Evolutionary conservation across 1,140 invertebrate genomes (phyloP).

Genomic region (Dendrolimus punctatus): DNA sequence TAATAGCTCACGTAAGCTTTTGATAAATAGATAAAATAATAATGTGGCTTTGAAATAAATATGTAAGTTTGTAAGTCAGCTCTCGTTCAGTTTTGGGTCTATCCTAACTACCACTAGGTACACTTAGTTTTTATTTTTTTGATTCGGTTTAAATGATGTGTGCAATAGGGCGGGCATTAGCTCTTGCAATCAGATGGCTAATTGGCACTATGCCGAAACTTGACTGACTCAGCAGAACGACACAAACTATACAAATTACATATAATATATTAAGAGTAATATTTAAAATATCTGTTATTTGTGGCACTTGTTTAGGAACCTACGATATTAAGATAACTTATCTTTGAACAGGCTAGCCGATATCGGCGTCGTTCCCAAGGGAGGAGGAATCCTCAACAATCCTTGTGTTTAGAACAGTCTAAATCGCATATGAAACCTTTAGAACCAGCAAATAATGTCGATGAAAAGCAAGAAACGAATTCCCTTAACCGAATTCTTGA

Average conservation of each 20-base stretch:
- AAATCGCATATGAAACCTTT: slow-evolving; percentile 32
- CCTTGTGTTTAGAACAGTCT: slow-evolving; percentile 31
- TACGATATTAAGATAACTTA: slow-evolving; percentile 21
- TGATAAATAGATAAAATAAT: too few species aligned
- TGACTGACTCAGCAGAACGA: slow-evolving; percentile 26
- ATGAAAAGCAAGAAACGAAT: slow-evolving; percentile 34
- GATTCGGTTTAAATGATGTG: slow-evolving; percentile 27
- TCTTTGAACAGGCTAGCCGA: slow-evolving; percentile 63
- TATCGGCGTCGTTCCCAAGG: slow-evolving; percentile 58
- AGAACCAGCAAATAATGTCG: slow-evolving; percentile 27
- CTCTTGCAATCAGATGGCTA: slow-evolving; percentile 17
- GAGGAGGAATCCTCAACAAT: slow-evolving; percentile 43
- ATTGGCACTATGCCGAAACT: slow-evolving; percentile 23
- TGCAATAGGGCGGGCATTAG: slow-evolving; percentile 31
- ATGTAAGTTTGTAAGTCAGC: background rate
- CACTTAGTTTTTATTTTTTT: slow-evolving; percentile 23
- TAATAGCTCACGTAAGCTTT: too few species aligned
- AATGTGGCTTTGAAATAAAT: too few species aligned
- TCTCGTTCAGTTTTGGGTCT: background rate
- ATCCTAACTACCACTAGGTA: slow-evolving; percentile 6
- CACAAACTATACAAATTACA: slow-evolving; percentile 13
- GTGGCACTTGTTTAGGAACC: background rate
- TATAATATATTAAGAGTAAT: background rate
- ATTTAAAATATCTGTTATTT: background rate
- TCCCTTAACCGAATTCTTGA: slow-evolving; percentile 48